phyloP scores from a whole-genome alignment of 2,888 invertebrate species.

The Candidula unifasciata region DNA sequence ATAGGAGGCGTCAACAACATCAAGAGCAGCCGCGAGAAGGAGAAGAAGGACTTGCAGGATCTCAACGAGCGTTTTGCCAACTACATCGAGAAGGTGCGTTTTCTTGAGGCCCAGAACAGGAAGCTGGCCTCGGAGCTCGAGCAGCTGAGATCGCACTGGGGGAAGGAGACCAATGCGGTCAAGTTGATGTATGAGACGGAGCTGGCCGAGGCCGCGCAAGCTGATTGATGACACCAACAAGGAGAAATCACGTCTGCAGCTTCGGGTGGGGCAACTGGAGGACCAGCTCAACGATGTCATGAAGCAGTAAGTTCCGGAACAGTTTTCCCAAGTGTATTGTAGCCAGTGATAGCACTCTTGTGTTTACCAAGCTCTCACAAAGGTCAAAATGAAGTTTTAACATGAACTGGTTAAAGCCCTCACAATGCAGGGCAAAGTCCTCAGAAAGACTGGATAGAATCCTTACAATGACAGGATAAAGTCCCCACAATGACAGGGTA shows the following conservation, averaged over 20 bases:
- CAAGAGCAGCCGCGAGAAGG: conserved; percentile 78
- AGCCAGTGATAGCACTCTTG: background rate
- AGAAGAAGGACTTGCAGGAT: conserved; percentile 80
- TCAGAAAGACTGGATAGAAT: too few relatives aligned
- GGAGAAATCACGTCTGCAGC: conserved; percentile 79
- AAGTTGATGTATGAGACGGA: conserved; percentile 79
- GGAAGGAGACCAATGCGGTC: conserved; percentile 75
- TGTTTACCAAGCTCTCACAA: too few relatives aligned
- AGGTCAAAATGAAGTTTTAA: too few relatives aligned
- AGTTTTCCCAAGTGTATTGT: too few relatives aligned
- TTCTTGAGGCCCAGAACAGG: conserved; percentile 78
- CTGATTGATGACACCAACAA: conserved; percentile 79
- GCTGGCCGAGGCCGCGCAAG: conserved; percentile 79
- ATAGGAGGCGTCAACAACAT: conserved; percentile 76
- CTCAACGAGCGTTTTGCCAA: conserved; percentile 80
- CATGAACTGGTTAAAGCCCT: too few relatives aligned
- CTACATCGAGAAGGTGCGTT: conserved; percentile 80
- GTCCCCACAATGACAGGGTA: too few relatives aligned
- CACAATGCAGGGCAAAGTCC: too few relatives aligned
- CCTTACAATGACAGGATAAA: too few relatives aligned
- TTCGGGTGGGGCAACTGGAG: conserved; percentile 78
- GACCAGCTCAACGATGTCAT: conserved; percentile 78
- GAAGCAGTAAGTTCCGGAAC: conserved; percentile 68
- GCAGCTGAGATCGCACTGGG: conserved; percentile 75
- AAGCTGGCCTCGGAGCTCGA: conserved; percentile 76